Base-by-base conservation (phyloP, 2,888 invertebrate genomes). In the Mesochorus sp. region DNA sequence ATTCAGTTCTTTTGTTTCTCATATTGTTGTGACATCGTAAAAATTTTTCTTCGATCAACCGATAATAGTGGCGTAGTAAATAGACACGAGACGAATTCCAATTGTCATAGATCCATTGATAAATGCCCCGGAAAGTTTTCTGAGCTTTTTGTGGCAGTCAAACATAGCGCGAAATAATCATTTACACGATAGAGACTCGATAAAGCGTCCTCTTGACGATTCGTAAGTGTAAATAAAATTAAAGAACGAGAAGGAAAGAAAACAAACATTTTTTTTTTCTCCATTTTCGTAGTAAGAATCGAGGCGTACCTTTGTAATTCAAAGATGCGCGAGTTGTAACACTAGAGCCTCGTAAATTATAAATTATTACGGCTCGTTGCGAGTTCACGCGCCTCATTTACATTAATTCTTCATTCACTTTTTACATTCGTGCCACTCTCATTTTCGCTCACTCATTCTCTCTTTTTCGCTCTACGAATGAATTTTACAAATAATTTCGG, bases 1-100 rank as follows among this genome's bases (percentile, higher is more conserved):
- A 68, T 55, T 73, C 77, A 77, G 73, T 73, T 68, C 77, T 68
- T 73, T 67, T 31, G 37, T 73, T 73, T 77, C 67, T 77, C 68
- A 39, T 68, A 51, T 61, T 61, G 55, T 31, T 28, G 67, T 42
- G 53, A 44, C 19, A 21, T 28, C 42, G 17, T 44, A 21, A 17
- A 31, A 42, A 28, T 31, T 31, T 34, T 17, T 6, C 42, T 12
- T 3, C 28, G 55, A 31, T 44, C 3, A 53, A 1, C 8, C 14
- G 6, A 10, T 31, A 31, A 5, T 2, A n/a, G 6, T 53, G 14
- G 19, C 21, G 44, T 14, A 57, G 28, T 42, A 14, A 61, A 42
- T 28, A 31, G 34, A 34, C 53, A 8, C 12, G 34, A 34, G 51
- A 8, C 12, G 34, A 24, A 12, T 47, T 57, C 26, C 10, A 57